Conservation (phyloP, 2,113 vertebrate species). For the Mus pahari region DNA sequence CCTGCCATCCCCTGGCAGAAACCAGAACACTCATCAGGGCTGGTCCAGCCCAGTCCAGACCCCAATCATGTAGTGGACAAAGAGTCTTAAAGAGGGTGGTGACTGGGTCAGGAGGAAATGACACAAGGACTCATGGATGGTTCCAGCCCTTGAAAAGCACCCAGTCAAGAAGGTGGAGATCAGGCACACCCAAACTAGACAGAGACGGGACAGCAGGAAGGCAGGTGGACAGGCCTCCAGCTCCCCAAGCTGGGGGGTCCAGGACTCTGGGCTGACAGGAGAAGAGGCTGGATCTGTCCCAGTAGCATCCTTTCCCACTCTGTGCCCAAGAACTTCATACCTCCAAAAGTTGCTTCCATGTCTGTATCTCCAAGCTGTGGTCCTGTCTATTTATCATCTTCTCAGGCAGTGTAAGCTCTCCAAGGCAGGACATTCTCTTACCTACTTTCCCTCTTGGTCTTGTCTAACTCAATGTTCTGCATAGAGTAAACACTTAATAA, state of each 20-base stretch:
- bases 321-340: background rate
- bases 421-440: background rate
- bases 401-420: slow-evolving; percentile 2
- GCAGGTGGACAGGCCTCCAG: background rate
- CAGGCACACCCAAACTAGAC: slow-evolving; percentile 8
- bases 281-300: background rate
- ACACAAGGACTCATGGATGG: background rate
- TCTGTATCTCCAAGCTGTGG: background rate
- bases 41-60: background rate
- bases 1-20: background rate
- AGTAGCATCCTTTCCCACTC: background rate
- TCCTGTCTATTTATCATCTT: background rate
- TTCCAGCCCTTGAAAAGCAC: slow-evolving; percentile 20
- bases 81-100: background rate
- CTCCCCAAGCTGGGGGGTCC: background rate
- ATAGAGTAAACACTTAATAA: slow-evolving; percentile 63
- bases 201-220: background rate
- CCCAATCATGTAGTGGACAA: background rate
- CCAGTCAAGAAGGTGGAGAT: background rate
- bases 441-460: background rate
- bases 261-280: slow-evolving; percentile 23
- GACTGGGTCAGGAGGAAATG: background rate
- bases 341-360: background rate
- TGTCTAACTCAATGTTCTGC: background rate
- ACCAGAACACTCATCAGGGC: background rate